phyloP scores from a whole-genome alignment of 2,113 vertebrate species.

The Trichechus manatus region DNA sequence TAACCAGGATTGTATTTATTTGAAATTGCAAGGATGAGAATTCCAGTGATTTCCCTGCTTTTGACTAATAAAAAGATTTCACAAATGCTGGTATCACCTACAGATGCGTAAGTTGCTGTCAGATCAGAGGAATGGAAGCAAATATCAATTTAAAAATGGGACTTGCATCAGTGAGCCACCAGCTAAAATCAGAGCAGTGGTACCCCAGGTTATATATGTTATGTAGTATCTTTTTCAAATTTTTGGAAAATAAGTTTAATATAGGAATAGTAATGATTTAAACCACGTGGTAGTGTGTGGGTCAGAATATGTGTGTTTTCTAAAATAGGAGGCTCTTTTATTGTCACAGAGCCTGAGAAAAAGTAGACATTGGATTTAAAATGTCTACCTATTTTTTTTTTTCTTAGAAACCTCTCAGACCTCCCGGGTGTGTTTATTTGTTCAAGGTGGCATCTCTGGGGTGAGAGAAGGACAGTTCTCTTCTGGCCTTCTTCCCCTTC shows the following conservation, averaged over 20 bases:
- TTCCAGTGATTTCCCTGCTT: not conserved
- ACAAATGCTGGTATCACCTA: not conserved
- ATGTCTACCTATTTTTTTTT: not conserved
- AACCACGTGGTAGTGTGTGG: not conserved
- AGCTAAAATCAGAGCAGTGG: not conserved
- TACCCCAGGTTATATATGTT: accelerated
- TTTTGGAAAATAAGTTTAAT: not conserved
- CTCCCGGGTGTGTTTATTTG: not conserved
- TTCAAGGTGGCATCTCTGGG: not conserved
- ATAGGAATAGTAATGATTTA: not conserved
- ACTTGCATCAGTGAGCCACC: not conserved
- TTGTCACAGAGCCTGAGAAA: not conserved
- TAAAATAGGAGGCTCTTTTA: not conserved
- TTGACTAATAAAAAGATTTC: not conserved
- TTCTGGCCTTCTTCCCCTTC: not conserved
- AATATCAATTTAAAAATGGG: not conserved
- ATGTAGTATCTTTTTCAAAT: not conserved
- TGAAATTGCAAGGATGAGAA: not conserved
- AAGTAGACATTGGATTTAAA: not conserved
- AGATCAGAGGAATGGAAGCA: not conserved
- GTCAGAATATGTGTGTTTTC: not conserved
- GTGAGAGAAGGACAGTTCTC: not conserved
- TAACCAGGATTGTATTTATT: not conserved
- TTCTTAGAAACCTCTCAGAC: not conserved
- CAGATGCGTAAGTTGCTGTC: not conserved